A percentile compares a stretch with the other conserved stretches of the same genome.
phyloP scores from a whole-genome alignment of 2,113 vertebrate genomes.

The Cephalopholis sonnerati region DNA sequence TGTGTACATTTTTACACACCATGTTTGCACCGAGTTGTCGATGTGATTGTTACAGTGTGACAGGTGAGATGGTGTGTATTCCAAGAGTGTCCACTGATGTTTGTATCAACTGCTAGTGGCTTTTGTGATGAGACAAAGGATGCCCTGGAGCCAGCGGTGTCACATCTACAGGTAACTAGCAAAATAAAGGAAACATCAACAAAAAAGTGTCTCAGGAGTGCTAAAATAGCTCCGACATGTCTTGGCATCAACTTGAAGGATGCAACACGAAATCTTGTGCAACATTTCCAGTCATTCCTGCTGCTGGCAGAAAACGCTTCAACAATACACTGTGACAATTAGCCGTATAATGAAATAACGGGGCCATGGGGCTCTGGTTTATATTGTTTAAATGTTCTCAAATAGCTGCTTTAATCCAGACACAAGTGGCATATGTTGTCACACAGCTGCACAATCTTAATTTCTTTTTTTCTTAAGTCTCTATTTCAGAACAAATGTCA shows the following conservation, averaged over 20 bases:
- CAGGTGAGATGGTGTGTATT: conserved; percentile 77
- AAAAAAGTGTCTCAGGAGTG: conserved; percentile 59
- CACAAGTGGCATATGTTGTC: not conserved
- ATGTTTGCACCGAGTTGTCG: conserved; percentile 71
- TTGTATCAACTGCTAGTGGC: conserved; percentile 73
- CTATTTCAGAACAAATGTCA: not conserved
- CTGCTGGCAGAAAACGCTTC: conserved; percentile 9
- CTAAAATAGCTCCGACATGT: conserved; percentile 65
- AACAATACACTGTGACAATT: conserved; percentile 8
- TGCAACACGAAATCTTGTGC: conserved; percentile 50
- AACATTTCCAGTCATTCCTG: conserved; percentile 25
- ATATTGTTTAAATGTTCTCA: not conserved
- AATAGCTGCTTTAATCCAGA: not conserved
- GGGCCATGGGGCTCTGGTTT: not conserved
- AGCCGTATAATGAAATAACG: not conserved
- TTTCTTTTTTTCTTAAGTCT: not conserved
- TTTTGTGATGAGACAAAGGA: conserved; percentile 80
- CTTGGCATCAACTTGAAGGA: conserved; percentile 59
- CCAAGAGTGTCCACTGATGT: conserved; percentile 74
- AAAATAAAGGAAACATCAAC: conserved; percentile 66
- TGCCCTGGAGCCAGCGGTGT: conserved; percentile 78
- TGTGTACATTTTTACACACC: conserved; percentile 74
- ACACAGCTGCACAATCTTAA: not conserved
- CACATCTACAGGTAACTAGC: conserved; percentile 75
- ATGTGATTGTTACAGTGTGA: conserved; percentile 71